phyloP scores from a whole-genome alignment of 2,888 invertebrate genomes.

The Dione vanillae region DNA sequence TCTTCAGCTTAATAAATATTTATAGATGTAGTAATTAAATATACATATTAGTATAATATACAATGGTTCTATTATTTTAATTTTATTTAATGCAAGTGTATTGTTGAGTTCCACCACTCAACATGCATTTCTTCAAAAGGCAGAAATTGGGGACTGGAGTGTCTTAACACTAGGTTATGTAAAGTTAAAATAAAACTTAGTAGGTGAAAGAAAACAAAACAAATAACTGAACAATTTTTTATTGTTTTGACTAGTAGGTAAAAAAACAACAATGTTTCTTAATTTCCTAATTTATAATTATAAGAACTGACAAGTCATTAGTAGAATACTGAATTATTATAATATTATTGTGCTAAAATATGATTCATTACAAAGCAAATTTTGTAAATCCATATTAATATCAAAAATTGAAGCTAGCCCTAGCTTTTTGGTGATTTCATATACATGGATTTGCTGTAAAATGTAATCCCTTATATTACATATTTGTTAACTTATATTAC shows the following conservation, averaged over 20 bases:
- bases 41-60: constrained; percentile 3
- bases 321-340: not conserved
- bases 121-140: too few species aligned
- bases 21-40: constrained; percentile 17
- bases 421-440: not conserved
- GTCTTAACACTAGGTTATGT: too few species aligned
- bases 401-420: too few species aligned
- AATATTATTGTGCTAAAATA: too few species aligned
- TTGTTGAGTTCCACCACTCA: too few species aligned
- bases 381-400: too few species aligned
- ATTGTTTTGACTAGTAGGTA: constrained; percentile 18
- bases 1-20: constrained; percentile 54
- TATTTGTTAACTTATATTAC: not conserved
- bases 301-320: too few species aligned
- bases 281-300: not conserved
- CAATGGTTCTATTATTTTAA: not conserved
- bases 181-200: too few species aligned
- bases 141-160: too few species aligned
- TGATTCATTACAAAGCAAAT: not conserved
- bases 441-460: not conserved
- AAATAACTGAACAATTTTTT: not conserved
- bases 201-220: not conserved
- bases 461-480: not conserved
- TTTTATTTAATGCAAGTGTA: too few species aligned
- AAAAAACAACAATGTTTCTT: not conserved